Evolutionary conservation across 2,113 vertebrate species (phyloP).

Genomic region (Ageneiosus marmoratus): DNA sequence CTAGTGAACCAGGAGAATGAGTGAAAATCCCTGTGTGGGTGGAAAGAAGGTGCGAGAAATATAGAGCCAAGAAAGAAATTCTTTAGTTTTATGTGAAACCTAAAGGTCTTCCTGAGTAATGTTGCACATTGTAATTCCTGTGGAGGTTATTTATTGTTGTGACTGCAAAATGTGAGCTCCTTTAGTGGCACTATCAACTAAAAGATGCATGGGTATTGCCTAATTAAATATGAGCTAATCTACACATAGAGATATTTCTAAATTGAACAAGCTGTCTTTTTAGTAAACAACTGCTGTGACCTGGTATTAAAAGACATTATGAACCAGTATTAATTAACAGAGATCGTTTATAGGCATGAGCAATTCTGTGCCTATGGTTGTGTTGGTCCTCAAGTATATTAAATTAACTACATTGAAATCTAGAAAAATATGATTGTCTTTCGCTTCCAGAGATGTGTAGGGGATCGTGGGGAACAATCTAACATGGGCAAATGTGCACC

Average conservation of each 20-base stretch:
- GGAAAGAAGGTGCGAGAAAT: constrained; percentile 22
- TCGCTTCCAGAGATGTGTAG: too few species aligned
- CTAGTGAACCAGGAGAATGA: background rate
- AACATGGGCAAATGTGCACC: too few species aligned
- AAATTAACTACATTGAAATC: too few species aligned
- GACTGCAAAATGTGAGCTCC: background rate
- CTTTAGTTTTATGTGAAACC: constrained; percentile 17
- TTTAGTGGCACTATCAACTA: background rate
- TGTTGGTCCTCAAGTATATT: background rate
- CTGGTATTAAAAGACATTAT: background rate
- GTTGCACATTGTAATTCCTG: background rate
- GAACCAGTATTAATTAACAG: background rate
- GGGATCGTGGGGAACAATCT: too few species aligned
- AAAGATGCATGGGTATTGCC: constrained; percentile 6
- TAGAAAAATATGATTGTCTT: background rate
- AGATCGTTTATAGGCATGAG: background rate
- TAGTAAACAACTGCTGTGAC: background rate
- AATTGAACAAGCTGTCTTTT: background rate
- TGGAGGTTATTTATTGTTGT: background rate
- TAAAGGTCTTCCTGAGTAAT: constrained; percentile 14
- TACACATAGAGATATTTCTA: background rate
- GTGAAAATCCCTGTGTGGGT: constrained; percentile 16
- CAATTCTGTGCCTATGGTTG: background rate
- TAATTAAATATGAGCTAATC: constrained; percentile 8
- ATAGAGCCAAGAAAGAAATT: constrained; percentile 3